A percentile compares a stretch with the other conserved stretches of the same genome.
These are phyloP conservation scores for Zosterops pallidus DNA, from an alignment of 2,113 vertebrate genomes.

Conservation along the genomic window DNA sequence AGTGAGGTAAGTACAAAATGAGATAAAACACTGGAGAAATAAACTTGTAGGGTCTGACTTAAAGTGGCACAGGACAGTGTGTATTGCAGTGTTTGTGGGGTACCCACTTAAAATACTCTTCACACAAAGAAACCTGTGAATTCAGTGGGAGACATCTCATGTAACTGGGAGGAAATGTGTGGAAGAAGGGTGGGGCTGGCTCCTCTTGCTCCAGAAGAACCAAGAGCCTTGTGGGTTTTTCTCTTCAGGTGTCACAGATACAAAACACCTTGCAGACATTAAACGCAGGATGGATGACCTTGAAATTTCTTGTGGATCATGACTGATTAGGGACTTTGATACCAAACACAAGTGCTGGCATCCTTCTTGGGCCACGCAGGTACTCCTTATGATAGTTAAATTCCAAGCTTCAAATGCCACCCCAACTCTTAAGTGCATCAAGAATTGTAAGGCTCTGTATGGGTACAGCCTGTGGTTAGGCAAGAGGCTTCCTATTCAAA, in stretches of 20 bases:
- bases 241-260: background rate
- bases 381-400: background rate
- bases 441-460: background rate
- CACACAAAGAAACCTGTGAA: background rate
- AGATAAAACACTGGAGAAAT: background rate
- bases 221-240: background rate
- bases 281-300: rapidly evolving
- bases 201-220: background rate
- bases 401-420: background rate
- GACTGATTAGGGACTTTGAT: background rate
- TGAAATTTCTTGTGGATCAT: background rate
- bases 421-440: background rate
- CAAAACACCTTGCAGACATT: background rate
- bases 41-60: background rate
- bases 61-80: background rate
- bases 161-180: background rate
- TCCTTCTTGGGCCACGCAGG: background rate
- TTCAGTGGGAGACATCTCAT: background rate
- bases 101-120: background rate
- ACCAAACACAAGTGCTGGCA: rapidly evolving
- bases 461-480: background rate
- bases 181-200: background rate
- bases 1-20: background rate
- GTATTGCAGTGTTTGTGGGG: background rate
- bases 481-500: background rate